These are phyloP conservation scores for Atherinosoma microstoma DNA, from an alignment of 2,797 vertebrate genomes.

Conservation along the genomic window DNA sequence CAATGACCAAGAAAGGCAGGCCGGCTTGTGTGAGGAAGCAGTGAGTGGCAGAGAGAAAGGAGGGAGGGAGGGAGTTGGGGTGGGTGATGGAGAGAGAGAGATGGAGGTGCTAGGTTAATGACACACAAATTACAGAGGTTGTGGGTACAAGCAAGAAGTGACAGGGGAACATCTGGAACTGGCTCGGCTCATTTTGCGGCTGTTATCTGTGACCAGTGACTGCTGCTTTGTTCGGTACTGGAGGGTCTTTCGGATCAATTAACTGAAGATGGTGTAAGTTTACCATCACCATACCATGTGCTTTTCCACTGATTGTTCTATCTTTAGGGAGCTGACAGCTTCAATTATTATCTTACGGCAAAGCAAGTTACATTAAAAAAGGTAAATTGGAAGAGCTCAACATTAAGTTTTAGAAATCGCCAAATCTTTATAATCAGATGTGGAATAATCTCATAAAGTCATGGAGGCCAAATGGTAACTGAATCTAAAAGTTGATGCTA, in stretches of 20 bases:
- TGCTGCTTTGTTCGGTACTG: slow-evolving; percentile 13
- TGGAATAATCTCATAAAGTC: not conserved
- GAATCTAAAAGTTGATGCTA: slow-evolving; percentile 10
- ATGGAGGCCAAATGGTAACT: slow-evolving; percentile 2
- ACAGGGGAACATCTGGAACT: slow-evolving; percentile 65
- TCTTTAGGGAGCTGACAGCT: not conserved
- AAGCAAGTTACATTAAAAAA: not conserved
- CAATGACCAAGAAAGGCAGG: slow-evolving; percentile 97
- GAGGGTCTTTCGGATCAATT: not conserved
- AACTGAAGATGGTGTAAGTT: not conserved
- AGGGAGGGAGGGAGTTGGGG: slow-evolving; percentile 26
- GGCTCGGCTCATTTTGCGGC: slow-evolving; percentile 60
- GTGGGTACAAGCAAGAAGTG: slow-evolving; percentile 70
- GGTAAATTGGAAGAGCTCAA: not conserved
- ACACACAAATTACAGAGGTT: slow-evolving; percentile 63
- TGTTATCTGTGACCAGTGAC: slow-evolving; percentile 20
- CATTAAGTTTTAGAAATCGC: not conserved
- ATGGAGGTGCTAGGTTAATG: slow-evolving; percentile 77
- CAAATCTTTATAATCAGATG: not conserved
- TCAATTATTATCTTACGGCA: not conserved
- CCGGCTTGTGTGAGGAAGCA: slow-evolving; percentile 83
- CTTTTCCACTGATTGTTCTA: not conserved
- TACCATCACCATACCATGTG: not conserved
- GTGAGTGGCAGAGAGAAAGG: slow-evolving; percentile 48
- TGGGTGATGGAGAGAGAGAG: slow-evolving; percentile 47